Conservation (phyloP, 2,888 invertebrate genomes). For the Priapulus caudatus region DNA sequence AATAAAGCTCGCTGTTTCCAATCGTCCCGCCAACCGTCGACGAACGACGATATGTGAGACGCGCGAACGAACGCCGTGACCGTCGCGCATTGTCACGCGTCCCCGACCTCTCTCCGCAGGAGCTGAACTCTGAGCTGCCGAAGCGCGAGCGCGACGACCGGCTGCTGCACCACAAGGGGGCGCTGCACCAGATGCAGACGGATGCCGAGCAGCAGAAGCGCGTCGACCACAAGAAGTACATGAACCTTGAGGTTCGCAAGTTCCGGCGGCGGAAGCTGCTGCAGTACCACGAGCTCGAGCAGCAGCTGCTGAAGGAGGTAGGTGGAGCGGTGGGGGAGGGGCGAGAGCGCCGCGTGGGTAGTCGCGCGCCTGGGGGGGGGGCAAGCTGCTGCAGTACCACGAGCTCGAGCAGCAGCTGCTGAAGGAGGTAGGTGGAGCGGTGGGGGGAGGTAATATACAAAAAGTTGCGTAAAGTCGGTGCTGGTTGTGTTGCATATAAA, state of each 20-base stretch:
- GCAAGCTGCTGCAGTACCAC: conserved; percentile 72
- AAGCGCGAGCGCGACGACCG: background rate
- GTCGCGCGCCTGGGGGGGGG: too few species aligned
- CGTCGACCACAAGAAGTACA: conserved; percentile 74
- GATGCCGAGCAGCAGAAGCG: conserved; percentile 77
- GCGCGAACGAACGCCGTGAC: too few species aligned
- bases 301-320: conserved; percentile 78
- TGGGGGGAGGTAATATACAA: too few species aligned
- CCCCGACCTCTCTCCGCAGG: conserved; percentile 80
- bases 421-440: conserved; percentile 65
- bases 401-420: conserved; percentile 80
- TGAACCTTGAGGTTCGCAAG: conserved; percentile 81
- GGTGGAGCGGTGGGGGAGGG: too few species aligned
- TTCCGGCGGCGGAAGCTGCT: conserved; percentile 80
- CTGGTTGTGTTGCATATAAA: too few species aligned
- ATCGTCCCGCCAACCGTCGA: too few species aligned
- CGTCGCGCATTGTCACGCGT: too few species aligned
- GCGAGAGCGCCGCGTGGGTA: too few species aligned
- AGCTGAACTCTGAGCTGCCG: background rate
- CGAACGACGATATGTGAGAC: too few species aligned
- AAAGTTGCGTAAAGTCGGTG: too few species aligned
- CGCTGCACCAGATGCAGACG: conserved; percentile 75
- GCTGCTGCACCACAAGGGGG: conserved; percentile 57
- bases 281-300: conserved; percentile 71
- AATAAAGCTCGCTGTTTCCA: too few species aligned